Percentiles rank a stretch among this genome's conserved stretches.
These are phyloP conservation scores for Girardia tigrina DNA, from an alignment of 2,888 invertebrate genomes.

Conservation along the genomic window DNA sequence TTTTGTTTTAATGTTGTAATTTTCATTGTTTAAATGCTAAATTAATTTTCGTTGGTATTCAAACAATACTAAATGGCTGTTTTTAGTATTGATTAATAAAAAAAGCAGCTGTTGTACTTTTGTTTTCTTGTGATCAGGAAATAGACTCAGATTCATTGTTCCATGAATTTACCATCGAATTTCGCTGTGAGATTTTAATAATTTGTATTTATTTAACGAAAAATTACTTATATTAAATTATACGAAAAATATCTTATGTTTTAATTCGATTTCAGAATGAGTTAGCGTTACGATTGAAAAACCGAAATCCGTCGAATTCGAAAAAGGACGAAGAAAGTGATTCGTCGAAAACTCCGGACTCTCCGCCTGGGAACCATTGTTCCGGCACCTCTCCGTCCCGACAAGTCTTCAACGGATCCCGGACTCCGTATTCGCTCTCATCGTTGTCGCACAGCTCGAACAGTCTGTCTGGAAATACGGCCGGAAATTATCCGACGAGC, in stretches of 20 bases:
- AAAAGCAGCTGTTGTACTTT: background rate
- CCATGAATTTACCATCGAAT: background rate
- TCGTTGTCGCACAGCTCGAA: slow-evolving; percentile 15
- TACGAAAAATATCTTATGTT: too few relatives aligned
- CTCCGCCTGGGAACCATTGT: background rate
- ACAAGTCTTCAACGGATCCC: background rate
- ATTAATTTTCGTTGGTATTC: background rate
- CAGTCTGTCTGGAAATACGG: background rate
- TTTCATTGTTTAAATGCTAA: slow-evolving; percentile 2
- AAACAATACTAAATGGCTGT: background rate
- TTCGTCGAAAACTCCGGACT: background rate
- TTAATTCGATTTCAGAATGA: background rate
- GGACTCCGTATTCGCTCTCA: background rate
- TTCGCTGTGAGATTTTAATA: background rate
- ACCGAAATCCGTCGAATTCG: background rate
- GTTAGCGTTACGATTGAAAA: background rate
- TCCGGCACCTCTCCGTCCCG: background rate
- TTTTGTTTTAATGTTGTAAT: background rate
- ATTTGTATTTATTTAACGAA: background rate
- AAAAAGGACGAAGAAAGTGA: background rate
- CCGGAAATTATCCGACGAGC: background rate
- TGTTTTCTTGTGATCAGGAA: background rate
- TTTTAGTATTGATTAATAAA: background rate
- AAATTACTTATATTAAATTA: background rate
- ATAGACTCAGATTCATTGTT: background rate